These are phyloP conservation scores for Drosophila differens DNA, from an alignment of 2,888 invertebrate genomes.

Conservation along the genomic window DNA sequence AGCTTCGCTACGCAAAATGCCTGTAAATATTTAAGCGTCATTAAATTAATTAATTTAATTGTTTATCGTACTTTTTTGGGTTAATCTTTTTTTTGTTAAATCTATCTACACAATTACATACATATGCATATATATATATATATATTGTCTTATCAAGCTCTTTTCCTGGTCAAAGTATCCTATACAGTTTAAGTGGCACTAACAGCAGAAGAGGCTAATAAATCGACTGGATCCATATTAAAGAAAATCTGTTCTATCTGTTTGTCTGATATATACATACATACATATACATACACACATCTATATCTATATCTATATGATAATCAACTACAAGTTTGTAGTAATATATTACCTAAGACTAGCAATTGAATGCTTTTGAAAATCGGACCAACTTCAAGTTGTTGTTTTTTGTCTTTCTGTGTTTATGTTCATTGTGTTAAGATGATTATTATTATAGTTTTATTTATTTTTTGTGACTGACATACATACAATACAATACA, in stretches of 20 bases:
- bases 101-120: neutral
- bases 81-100: neutral
- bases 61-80: slow-evolving; percentile 11
- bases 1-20: slow-evolving; percentile 76
- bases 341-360: slow-evolving; percentile 29
- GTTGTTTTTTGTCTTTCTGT: neutral
- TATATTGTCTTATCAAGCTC: slow-evolving; percentile 41
- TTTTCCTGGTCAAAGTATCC: slow-evolving; percentile 60
- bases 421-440: neutral
- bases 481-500: slow-evolving; percentile 12
- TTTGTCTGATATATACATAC: slow-evolving; percentile 38
- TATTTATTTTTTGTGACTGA: slow-evolving; percentile 28
- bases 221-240: slow-evolving; percentile 13
- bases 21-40: slow-evolving; percentile 70
- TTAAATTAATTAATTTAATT: slow-evolving; percentile 31
- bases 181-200: slow-evolving; percentile 45
- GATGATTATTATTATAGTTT: neutral
- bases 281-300: slow-evolving; percentile 16
- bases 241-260: slow-evolving; percentile 25
- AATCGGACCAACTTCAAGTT: slow-evolving; percentile 53
- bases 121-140: neutral
- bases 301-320: slow-evolving; percentile 27
- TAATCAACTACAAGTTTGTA: slow-evolving; percentile 39
- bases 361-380: slow-evolving; percentile 28
- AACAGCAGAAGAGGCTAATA: slow-evolving; percentile 30